Conservation (phyloP, 2,113 vertebrate species). For the Corapipo altera region DNA sequence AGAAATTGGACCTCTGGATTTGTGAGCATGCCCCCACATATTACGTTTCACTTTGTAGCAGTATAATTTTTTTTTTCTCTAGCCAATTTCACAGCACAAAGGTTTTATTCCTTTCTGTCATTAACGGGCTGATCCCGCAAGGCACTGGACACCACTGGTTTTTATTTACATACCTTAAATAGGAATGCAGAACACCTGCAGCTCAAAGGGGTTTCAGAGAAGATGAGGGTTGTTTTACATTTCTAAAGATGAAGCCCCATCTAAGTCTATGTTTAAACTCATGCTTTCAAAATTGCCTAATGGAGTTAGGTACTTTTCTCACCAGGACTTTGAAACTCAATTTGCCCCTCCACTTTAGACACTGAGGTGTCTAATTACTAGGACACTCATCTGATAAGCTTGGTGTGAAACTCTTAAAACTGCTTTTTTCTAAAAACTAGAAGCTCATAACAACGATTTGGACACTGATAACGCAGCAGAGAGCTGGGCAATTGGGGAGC, state of each 20-base stretch:
- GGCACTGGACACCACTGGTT: neutral
- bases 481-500: neutral
- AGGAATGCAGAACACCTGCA: neutral
- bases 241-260: neutral
- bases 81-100: neutral
- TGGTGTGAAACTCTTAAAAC: neutral
- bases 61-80: neutral
- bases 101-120: neutral
- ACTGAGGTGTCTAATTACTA: neutral
- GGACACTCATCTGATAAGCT: neutral
- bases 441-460: neutral
- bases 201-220: neutral
- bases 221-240: neutral
- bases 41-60: neutral
- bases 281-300: neutral
- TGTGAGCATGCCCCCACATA: neutral
- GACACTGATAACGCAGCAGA: accelerated
- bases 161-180: neutral
- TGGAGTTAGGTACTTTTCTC: neutral
- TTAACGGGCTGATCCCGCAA: neutral
- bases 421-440: neutral
- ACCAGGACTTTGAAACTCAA: neutral
- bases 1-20: neutral
- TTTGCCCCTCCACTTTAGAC: neutral
- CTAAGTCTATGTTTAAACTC: neutral